Evolutionary conservation across 2,113 vertebrate species (phyloP).

Genomic region (Chloropsis hardwickii): DNA sequence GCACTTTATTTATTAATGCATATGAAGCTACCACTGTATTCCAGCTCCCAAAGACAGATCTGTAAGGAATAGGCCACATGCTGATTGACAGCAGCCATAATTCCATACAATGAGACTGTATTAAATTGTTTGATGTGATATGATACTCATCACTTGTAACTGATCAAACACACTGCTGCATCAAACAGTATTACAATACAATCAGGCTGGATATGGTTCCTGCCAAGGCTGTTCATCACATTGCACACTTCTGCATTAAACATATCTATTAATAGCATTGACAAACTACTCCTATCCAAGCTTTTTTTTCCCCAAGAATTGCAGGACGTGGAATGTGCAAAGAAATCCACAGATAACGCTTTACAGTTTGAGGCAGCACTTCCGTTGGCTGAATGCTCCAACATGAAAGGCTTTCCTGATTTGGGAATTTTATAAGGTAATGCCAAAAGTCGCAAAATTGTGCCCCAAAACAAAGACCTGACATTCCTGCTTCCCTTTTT

Average conservation of each 20-base stretch:
- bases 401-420: conserved; percentile 22
- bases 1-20: conserved; percentile 76
- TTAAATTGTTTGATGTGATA: conserved; percentile 80
- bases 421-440: background rate
- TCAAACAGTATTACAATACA: conserved; percentile 72
- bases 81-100: conserved; percentile 83
- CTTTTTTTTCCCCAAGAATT: conserved; percentile 30
- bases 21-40: conserved; percentile 58
- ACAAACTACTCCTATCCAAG: conserved; percentile 48
- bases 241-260: conserved; percentile 42
- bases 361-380: background rate
- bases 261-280: conserved; percentile 59
- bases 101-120: conserved; percentile 79
- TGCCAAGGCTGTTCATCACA: conserved; percentile 64
- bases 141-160: conserved; percentile 77
- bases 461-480: background rate
- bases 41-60: conserved; percentile 65
- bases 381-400: background rate
- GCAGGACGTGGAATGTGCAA: background rate
- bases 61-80: conserved; percentile 70
- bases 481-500: background rate
- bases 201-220: conserved; percentile 56
- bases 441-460: conserved; percentile 1
- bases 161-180: conserved; percentile 76
- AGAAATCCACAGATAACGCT: conserved; percentile 18